These are phyloP conservation scores for Acleris sparsana DNA, from an alignment of 2,888 invertebrate species.

Conservation along the genomic window DNA sequence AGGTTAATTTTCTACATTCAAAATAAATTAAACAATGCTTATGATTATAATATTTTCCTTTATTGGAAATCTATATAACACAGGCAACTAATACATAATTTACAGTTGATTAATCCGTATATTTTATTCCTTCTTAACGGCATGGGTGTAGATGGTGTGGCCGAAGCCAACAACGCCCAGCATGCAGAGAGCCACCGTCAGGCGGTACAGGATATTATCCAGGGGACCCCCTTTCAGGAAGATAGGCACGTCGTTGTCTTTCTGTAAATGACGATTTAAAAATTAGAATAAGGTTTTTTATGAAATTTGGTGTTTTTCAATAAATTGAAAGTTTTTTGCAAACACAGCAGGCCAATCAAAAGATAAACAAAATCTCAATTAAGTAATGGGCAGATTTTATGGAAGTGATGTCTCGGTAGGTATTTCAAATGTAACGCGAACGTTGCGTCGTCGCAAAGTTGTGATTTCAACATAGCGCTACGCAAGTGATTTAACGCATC, in stretches of 20 bases:
- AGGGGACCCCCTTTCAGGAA: conserved; percentile 83
- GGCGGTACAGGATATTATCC: conserved; percentile 76
- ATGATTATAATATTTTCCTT: conserved; percentile 54
- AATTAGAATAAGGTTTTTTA: no score
- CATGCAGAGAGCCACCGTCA: conserved; percentile 69
- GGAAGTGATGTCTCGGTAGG: no score
- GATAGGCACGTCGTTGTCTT: conserved; percentile 83
- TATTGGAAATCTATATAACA: conserved; percentile 53
- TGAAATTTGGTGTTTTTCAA: no score
- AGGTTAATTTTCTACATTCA: background rate
- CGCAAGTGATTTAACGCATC: no score
- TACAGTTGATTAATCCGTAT: conserved; percentile 43
- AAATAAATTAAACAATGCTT: conserved; percentile 19
- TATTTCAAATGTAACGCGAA: no score
- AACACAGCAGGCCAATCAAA: no score
- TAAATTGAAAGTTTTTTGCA: no score
- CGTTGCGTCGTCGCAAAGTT: no score
- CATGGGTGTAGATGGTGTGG: conserved; percentile 68
- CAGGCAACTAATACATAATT: conserved; percentile 62
- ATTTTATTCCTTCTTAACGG: conserved; percentile 65
- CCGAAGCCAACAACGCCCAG: conserved; percentile 65
- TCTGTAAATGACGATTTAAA: conserved; percentile 62
- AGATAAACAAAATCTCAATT: no score
- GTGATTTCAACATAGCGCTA: no score
- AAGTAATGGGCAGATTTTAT: no score